phyloP scores from a whole-genome alignment of 2,797 vertebrate genomes.

The Odontamblyopus rebecca region DNA sequence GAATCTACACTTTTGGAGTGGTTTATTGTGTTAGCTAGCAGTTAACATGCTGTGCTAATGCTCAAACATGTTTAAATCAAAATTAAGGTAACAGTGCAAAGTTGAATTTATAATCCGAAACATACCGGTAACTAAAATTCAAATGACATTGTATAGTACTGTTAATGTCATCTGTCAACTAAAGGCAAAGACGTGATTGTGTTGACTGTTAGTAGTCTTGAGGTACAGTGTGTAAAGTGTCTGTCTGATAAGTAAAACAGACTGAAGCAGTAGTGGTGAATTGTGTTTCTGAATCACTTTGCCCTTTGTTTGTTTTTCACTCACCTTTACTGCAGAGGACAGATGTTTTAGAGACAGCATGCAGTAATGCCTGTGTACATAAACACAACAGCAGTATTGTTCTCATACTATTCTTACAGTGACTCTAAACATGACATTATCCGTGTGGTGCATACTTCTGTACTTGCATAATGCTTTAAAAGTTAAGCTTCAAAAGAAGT shows the following conservation, averaged over 20 bases:
- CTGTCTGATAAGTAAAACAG: not conserved
- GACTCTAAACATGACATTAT: slow-evolving; percentile 11
- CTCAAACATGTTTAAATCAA: too few species aligned
- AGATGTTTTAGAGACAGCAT: not conserved
- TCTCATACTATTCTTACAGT: not conserved
- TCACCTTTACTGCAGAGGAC: not conserved
- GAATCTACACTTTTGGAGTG: not conserved
- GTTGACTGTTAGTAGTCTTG: not conserved
- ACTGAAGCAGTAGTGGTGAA: not conserved
- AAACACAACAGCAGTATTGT: slow-evolving; percentile 4
- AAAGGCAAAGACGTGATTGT: not conserved
- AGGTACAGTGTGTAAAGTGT: not conserved
- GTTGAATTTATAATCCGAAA: too few species aligned
- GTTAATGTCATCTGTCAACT: not conserved
- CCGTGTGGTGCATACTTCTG: slow-evolving; percentile 1
- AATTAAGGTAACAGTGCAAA: too few species aligned
- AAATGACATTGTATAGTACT: not conserved
- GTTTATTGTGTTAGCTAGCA: not conserved
- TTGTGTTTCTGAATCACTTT: not conserved
- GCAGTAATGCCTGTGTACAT: slow-evolving; percentile 6
- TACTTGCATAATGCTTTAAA: not conserved
- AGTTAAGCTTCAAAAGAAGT: not conserved
- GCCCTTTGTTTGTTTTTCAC: slow-evolving; percentile 1
- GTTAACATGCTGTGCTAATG: not conserved
- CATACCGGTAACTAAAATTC: not conserved